phyloP scores from a whole-genome alignment of 2,888 invertebrate species.

The Geotrupes spiniger region DNA sequence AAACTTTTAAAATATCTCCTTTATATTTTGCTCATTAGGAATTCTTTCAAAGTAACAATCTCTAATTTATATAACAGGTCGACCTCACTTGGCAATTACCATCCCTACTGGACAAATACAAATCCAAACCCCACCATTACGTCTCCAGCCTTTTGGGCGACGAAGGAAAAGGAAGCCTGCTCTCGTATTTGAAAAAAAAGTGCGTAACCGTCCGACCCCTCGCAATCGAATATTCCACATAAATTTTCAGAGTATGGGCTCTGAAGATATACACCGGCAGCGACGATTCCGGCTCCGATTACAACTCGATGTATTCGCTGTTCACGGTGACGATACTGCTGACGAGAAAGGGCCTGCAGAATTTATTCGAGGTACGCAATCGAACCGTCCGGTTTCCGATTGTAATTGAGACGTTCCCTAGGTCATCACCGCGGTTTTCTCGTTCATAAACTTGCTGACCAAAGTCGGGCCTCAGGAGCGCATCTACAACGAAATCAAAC shows the following conservation, averaged over 20 bases:
- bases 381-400: no score
- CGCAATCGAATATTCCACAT: no score
- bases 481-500: conserved; percentile 70
- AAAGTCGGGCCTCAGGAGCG: conserved; percentile 57
- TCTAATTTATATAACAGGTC: conserved; percentile 50
- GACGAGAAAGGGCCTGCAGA: conserved; percentile 72
- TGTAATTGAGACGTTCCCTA: conserved; percentile 39
- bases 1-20: no score
- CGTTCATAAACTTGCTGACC: conserved; percentile 73
- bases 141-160: conserved; percentile 78
- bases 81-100: conserved; percentile 66
- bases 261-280: conserved; percentile 69
- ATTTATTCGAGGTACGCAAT: conserved; percentile 60
- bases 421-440: conserved; percentile 76
- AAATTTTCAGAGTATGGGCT: conserved; percentile 67
- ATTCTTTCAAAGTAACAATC: no score
- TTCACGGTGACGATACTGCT: conserved; percentile 72
- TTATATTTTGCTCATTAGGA: no score
- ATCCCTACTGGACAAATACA: conserved; percentile 63
- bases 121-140: conserved; percentile 73
- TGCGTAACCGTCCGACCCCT: no score
- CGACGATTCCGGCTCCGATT: conserved; percentile 72
- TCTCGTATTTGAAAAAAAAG: conserved; percentile 73
- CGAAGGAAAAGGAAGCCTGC: conserved; percentile 82
- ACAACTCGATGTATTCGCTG: conserved; percentile 74